These are phyloP conservation scores for Cantharis lateralis DNA, from an alignment of 2,888 invertebrate species.

Conservation along the genomic window DNA sequence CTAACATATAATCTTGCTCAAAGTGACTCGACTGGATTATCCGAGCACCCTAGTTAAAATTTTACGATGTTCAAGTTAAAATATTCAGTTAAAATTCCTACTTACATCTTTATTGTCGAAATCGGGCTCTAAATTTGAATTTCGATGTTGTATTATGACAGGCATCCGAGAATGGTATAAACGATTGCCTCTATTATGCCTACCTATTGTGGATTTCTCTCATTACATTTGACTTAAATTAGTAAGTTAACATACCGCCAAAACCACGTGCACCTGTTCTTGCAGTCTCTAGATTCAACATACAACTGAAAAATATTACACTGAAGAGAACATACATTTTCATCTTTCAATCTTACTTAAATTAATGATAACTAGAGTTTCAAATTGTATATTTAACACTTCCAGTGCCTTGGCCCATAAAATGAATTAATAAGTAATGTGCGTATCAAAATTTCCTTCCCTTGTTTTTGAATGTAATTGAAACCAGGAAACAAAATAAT, in stretches of 20 bases:
- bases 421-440: slow-evolving; percentile 22
- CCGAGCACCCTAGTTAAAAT: slow-evolving; percentile 65
- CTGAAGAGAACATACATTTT: slow-evolving; percentile 9
- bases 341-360: slow-evolving; percentile 2
- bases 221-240: neutral
- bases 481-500: slow-evolving; percentile 25
- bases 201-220: slow-evolving; percentile 30
- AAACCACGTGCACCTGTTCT: slow-evolving; percentile 31
- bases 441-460: slow-evolving; percentile 29
- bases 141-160: slow-evolving; percentile 62
- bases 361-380: neutral
- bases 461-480: slow-evolving; percentile 30
- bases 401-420: slow-evolving; percentile 15
- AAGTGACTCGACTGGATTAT: slow-evolving; percentile 73
- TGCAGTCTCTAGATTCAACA: slow-evolving; percentile 16
- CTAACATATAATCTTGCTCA: slow-evolving; percentile 73
- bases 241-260: slow-evolving; percentile 3
- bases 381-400: slow-evolving; percentile 3
- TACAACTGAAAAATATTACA: slow-evolving; percentile 12
- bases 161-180: slow-evolving; percentile 60
- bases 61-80: neutral
- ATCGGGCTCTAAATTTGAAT: slow-evolving; percentile 63
- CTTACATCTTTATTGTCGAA: slow-evolving; percentile 70
- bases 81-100: neutral
- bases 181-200: slow-evolving; percentile 54